A percentile compares a stretch with the other conserved stretches of the same genome.
These are phyloP conservation scores for Promerops cafer DNA, from an alignment of 2,113 vertebrate genomes.

Conservation along the genomic window DNA sequence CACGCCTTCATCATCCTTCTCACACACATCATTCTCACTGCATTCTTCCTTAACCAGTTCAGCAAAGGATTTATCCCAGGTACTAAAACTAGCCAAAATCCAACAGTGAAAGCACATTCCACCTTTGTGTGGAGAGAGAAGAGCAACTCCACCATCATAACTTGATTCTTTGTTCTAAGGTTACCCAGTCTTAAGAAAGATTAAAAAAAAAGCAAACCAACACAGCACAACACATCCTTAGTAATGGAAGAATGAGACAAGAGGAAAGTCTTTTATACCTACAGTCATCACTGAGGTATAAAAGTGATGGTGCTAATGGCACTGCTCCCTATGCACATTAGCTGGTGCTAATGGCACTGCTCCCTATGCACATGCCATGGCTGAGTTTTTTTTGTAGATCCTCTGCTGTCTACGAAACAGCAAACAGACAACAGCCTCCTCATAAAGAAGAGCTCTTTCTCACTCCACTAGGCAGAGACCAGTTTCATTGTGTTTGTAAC, in stretches of 20 bases:
- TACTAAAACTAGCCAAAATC: background rate
- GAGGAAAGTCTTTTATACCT: background rate
- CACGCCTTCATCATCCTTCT: background rate
- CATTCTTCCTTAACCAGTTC: background rate
- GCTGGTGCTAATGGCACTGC: background rate
- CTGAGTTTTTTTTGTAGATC: background rate
- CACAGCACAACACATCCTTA: background rate
- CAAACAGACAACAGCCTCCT: background rate
- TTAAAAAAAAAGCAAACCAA: background rate
- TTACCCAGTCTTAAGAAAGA: background rate
- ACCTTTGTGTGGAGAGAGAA: background rate
- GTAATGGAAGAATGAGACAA: background rate
- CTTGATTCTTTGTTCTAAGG: background rate
- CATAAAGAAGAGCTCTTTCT: background rate
- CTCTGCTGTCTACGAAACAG: background rate
- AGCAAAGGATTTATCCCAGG: background rate
- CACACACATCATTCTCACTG: background rate
- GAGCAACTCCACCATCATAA: background rate
- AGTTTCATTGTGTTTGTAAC: background rate
- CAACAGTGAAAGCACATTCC: background rate
- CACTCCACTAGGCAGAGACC: background rate
- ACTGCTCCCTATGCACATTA: too few relatives aligned
- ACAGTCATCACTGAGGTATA: too few relatives aligned
- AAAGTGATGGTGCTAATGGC: too few relatives aligned
- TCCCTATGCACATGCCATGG: background rate